Evolutionary conservation across 2,113 vertebrate species (phyloP).

Genomic region (Ciconia stormi): DNA sequence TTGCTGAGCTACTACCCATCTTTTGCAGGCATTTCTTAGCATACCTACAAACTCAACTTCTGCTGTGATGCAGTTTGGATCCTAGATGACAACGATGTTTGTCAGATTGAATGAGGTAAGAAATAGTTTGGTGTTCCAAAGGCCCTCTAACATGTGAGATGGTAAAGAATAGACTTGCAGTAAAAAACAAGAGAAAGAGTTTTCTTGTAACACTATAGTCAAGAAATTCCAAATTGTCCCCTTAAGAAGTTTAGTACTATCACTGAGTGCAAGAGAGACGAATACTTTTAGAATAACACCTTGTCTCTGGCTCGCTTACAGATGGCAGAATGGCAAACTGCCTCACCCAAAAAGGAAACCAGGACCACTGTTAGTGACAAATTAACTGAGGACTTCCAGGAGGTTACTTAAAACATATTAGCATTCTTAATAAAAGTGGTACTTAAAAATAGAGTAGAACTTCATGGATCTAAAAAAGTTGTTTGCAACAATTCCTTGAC

Average conservation of each 20-base stretch:
- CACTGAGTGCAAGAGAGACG: neutral
- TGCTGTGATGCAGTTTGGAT: neutral
- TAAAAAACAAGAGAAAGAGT: neutral
- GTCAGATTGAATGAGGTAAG: neutral
- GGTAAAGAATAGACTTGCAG: neutral
- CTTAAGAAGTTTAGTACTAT: neutral
- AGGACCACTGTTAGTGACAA: neutral
- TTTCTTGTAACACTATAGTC: neutral
- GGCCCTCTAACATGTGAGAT: neutral
- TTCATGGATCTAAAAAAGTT: neutral
- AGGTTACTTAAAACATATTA: neutral
- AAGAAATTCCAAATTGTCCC: neutral
- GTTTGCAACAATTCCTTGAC: neutral
- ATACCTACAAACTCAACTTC: neutral
- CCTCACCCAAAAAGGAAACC: neutral
- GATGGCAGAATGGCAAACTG: neutral
- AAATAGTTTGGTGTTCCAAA: neutral
- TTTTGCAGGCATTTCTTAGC: neutral
- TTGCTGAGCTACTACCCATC: neutral
- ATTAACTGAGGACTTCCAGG: neutral
- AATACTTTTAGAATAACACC: neutral
- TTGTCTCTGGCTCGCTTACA: neutral
- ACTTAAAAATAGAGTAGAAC: neutral
- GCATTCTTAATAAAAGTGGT: neutral
- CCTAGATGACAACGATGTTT: neutral